Percentiles rank a stretch among this genome's conserved stretches.
Evolutionary conservation across 2,113 vertebrate genomes (phyloP).

Genomic region (Tor tambroides): DNA sequence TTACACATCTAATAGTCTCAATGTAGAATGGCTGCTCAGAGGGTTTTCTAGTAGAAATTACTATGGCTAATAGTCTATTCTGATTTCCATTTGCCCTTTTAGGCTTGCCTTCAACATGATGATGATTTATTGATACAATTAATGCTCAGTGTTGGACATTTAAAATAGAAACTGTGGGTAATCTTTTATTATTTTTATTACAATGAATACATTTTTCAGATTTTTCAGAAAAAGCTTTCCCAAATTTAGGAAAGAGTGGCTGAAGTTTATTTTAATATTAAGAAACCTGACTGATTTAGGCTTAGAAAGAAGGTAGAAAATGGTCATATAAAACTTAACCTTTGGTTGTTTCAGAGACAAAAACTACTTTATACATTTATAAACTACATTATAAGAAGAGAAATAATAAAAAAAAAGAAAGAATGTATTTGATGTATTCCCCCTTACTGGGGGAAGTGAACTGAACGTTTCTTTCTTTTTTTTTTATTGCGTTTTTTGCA

Average conservation of each 20-base stretch:
- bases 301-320: background rate
- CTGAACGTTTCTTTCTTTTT: background rate
- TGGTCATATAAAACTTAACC: background rate
- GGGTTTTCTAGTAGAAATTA: constrained; percentile 11
- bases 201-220: background rate
- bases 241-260: background rate
- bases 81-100: constrained; percentile 20
- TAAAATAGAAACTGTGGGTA: background rate
- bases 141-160: background rate
- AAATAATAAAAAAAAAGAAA: background rate
- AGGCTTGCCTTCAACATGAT: background rate
- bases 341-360: background rate
- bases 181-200: background rate
- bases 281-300: background rate
- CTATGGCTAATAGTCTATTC: background rate
- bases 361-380: background rate
- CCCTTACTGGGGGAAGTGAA: background rate
- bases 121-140: background rate
- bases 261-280: background rate
- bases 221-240: background rate
- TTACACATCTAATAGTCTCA: constrained; percentile 31
- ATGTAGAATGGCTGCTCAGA: background rate
- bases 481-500: too few relatives aligned
- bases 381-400: too few relatives aligned
- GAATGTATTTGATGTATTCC: background rate